Conservation (phyloP, 2,113 vertebrate species). For the Tympanuchus pallidicinctus region DNA sequence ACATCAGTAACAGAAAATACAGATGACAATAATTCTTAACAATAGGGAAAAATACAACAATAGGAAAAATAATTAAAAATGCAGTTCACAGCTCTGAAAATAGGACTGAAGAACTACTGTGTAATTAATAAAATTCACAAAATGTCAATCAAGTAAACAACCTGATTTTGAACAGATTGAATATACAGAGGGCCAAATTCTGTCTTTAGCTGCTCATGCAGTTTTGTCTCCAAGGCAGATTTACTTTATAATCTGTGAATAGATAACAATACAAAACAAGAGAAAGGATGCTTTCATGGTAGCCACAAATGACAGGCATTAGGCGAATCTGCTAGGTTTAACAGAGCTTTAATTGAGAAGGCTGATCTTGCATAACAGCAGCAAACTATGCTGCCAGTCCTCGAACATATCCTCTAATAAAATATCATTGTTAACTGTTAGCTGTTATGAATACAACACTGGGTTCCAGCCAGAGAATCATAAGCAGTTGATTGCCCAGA, state of each 20-base stretch:
- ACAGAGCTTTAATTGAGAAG: constrained; percentile 41
- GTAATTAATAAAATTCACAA: constrained; percentile 57
- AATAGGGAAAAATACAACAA: neutral
- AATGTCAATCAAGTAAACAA: constrained; percentile 51
- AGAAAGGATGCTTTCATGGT: constrained; percentile 13
- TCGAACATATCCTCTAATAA: constrained; percentile 28
- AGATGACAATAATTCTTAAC: neutral
- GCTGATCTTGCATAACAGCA: constrained; percentile 53
- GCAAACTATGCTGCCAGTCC: constrained; percentile 10
- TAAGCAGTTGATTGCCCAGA: constrained; percentile 29
- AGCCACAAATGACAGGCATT: neutral
- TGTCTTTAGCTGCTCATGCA: constrained; percentile 20
- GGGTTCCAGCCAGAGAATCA: constrained; percentile 1
- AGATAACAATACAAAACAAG: constrained; percentile 37
- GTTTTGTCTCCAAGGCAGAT: constrained; percentile 46
- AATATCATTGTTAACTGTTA: constrained; percentile 37
- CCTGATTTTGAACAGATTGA: constrained; percentile 11
- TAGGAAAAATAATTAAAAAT: constrained; percentile 9
- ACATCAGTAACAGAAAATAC: neutral
- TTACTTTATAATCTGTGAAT: constrained; percentile 5
- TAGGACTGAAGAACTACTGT: neutral
- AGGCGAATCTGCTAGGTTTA: constrained; percentile 42
- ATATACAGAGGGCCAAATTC: constrained; percentile 35
- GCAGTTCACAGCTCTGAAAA: neutral
- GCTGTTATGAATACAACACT: neutral